Evolutionary conservation across 92 coral and sea anemone species (phyloP), one percentile per base, ranked within the genome.

Genomic region (Zoanthus solanderi): DNA sequence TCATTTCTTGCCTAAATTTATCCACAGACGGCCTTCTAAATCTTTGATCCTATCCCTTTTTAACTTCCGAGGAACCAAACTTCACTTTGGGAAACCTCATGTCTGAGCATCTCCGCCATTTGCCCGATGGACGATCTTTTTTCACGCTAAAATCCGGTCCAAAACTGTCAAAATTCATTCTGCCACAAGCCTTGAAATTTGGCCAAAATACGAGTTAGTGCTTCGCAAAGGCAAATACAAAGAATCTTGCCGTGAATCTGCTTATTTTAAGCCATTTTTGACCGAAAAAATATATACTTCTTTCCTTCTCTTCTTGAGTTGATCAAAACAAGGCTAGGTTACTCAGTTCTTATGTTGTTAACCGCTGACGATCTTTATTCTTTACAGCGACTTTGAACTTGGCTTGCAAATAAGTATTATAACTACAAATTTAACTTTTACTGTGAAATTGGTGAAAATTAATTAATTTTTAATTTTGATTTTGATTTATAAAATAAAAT

Each of bases 1-100:
- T 73, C 78, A 42, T 73, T 73, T 73, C 12, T 73, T 73, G 42
- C 78, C 78, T 73, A 45, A 45, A 73, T 73, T 73, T 73, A 30
- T 73, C 78, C 78, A 73, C 78, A 12, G 42, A 73, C 54, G 78
- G 78, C 78, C 78, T 34, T 11, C 34, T 73, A 73, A 73, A 73
- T 73, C 78, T 73, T 73, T 73, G 56, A 73, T 45, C 78, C 78
- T 73, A 34, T 73, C 78, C 78, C 78, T 73, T 73, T 73, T 73
- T 42, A 73, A 73, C 78, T 73, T 73, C 78, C 54, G 78, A 73
- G 78, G 17, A 73, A 73, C 78, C 78, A 73, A 73, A 28, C 45
- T 73, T 73, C 78, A 42, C 56, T 73, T 73, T 73, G 78, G 78
- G 78, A 73, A 73, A 73, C 78, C 78, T 73, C 78, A 6, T 42